phyloP scores from a whole-genome alignment of 2,888 invertebrate species.

The Caenorhabditis uteleia region DNA sequence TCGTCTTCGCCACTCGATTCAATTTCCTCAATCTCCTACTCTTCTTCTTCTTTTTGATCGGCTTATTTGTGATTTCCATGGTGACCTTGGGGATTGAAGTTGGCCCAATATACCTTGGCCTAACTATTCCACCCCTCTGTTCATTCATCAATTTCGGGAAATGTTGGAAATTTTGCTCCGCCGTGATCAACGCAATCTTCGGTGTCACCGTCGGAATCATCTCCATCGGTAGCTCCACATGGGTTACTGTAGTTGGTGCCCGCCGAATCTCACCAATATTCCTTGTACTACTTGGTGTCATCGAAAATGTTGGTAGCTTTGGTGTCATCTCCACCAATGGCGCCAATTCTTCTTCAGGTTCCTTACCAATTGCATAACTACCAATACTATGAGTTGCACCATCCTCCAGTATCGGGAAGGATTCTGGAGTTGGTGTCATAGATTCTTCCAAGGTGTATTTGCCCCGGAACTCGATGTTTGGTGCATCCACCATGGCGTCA shows the following conservation, averaged over 20 bases:
- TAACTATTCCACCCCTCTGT: slow-evolving; percentile 8
- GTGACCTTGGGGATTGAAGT: slow-evolving; percentile 4
- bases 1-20: slow-evolving; percentile 26
- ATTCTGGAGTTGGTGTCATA: slow-evolving; percentile 1
- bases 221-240: slow-evolving; percentile 5
- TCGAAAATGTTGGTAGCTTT: slow-evolving; percentile 23
- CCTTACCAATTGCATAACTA: slow-evolving; percentile 36
- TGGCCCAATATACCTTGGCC: not conserved
- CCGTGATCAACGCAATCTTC: slow-evolving; percentile 24
- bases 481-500: not conserved
- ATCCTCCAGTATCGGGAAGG: slow-evolving; percentile 6
- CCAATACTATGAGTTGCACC: slow-evolving; percentile 31
- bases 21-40: slow-evolving; percentile 28
- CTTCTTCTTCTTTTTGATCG: slow-evolving; percentile 14
- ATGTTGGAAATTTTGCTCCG: slow-evolving; percentile 31
- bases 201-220: slow-evolving; percentile 2
- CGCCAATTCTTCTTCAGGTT: slow-evolving; percentile 22
- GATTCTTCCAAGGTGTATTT: not conserved
- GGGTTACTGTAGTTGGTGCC: not conserved
- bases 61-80: slow-evolving; percentile 23
- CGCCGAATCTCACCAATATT: not conserved
- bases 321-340: slow-evolving; percentile 10
- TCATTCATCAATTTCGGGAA: slow-evolving; percentile 40
- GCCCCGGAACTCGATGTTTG: not conserved
- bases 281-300: slow-evolving; percentile 4